Base-by-base conservation (phyloP, 1,140 invertebrate species). In the Geopemphigus sp. region DNA sequence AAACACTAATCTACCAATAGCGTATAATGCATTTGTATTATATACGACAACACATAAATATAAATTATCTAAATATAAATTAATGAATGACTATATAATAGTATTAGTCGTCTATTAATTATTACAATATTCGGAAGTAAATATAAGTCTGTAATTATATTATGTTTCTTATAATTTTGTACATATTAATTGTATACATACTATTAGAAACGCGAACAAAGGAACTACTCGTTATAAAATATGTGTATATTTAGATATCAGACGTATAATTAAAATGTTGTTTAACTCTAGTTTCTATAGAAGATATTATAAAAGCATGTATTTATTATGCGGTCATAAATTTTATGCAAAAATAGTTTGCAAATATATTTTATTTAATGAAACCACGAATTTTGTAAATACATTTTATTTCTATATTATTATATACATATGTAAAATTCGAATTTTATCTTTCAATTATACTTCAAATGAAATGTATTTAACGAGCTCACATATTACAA, bases 191-290 rank as follows among this genome's bases (percentile, higher is more conserved):
- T 3, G 5, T 19, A 19, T 15, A 47, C 47, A 22, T 68, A 47
- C 39, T 47, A n/a, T 47, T 47, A 68, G 63, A 68, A 68, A 68
- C 2, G 5, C 10, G 5, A 66, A 68, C 64, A 24, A 68, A 26
- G 45, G 50, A 68, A 68, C 66, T 68, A 68, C 39, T 68, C n/a
- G 50, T 68, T 68, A 68, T 50, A 15, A 68, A 26, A 68, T n/a
- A n/a, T n/a, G n/a, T n/a, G n/a, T n/a, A n/a, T 39, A 8, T 39
- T 4, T 24, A 68, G 47, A 6, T 68, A 50, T 50, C 24, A 68
- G 6, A 50, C 45, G 24, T 50, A 26, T 14, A n/a, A 50, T 68
- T 19, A 68, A 50, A 24, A 17, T 50, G 66, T 68, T 68, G 22
- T 68, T 68, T 22, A 68, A 50, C 66, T 68, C 66, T 68, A 68